phyloP scores from a whole-genome alignment of 2,888 invertebrate genomes.

The Dasysyrphus albostriatus region DNA sequence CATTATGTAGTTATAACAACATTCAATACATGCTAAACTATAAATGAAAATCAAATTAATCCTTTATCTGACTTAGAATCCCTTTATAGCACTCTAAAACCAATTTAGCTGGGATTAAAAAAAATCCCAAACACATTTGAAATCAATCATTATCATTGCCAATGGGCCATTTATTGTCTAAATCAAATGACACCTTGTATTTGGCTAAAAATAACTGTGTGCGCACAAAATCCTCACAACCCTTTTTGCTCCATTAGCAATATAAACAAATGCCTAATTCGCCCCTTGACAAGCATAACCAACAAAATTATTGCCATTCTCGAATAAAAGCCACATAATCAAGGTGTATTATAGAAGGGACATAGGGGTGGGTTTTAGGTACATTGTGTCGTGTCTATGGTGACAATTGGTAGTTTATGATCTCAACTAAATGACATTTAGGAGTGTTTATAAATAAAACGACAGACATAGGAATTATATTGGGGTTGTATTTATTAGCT shows the following conservation, averaged over 20 bases:
- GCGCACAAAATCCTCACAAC: slow-evolving; percentile 49
- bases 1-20: no score
- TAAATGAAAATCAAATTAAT: background rate
- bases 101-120: slow-evolving; percentile 16
- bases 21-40: background rate
- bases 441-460: background rate
- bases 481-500: slow-evolving; percentile 28
- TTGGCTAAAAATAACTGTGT: background rate
- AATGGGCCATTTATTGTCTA: slow-evolving; percentile 42
- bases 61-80: background rate
- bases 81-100: slow-evolving; percentile 16
- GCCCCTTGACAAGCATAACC: slow-evolving; percentile 67
- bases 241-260: slow-evolving; percentile 71
- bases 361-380: background rate
- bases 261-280: slow-evolving; percentile 67
- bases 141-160: slow-evolving; percentile 41
- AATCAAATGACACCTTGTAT: slow-evolving; percentile 51
- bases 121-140: slow-evolving; percentile 17
- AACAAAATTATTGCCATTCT: slow-evolving; percentile 61
- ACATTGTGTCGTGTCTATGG: slow-evolving; percentile 16
- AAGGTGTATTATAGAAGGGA: background rate
- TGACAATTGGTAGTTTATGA: slow-evolving; percentile 42
- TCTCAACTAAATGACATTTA: slow-evolving; percentile 57
- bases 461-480: slow-evolving; percentile 28
- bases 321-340: slow-evolving; percentile 43